Percentiles rank a stretch among this genome's conserved stretches.
Conservation (phyloP, 2,888 invertebrate genomes). For the Eupithecia pulchellata region DNA sequence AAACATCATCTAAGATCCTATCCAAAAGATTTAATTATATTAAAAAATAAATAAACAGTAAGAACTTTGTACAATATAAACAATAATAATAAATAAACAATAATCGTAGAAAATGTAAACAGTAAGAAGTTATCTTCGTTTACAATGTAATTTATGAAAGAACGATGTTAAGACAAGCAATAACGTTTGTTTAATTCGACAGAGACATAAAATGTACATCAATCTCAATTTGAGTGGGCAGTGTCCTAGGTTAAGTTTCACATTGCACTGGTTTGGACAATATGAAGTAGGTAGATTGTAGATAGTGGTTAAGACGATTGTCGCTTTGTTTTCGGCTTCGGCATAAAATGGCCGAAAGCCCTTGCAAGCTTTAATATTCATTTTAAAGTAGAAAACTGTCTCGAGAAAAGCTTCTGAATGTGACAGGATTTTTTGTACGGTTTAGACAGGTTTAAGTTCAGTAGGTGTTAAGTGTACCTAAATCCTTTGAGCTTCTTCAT, state of each 20-base stretch:
- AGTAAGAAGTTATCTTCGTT: not conserved
- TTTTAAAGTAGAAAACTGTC: conserved; percentile 20
- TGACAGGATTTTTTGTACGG: conserved; percentile 19
- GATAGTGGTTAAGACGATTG: not conserved
- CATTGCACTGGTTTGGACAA: not conserved
- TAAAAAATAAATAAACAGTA: too few relatives aligned
- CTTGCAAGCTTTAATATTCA: conserved; percentile 18
- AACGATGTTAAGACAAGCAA: not conserved
- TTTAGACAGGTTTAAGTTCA: conserved; percentile 6
- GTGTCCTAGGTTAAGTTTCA: not conserved
- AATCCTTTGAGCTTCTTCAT: conserved; percentile 9
- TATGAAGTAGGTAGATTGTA: not conserved
- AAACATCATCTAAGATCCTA: too few relatives aligned
- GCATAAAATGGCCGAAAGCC: conserved; percentile 8
- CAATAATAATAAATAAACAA: too few relatives aligned
- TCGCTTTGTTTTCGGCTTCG: not conserved
- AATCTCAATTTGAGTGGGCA: not conserved
- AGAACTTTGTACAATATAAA: too few relatives aligned
- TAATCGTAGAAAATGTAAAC: too few relatives aligned
- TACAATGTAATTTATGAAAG: not conserved
- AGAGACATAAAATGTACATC: not conserved
- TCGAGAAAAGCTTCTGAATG: conserved; percentile 21
- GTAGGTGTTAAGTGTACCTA: conserved; percentile 9
- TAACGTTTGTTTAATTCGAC: not conserved
- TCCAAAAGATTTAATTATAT: too few relatives aligned